phyloP scores from a whole-genome alignment of 2,113 vertebrate genomes.

The Hippocampus mohnikei region DNA sequence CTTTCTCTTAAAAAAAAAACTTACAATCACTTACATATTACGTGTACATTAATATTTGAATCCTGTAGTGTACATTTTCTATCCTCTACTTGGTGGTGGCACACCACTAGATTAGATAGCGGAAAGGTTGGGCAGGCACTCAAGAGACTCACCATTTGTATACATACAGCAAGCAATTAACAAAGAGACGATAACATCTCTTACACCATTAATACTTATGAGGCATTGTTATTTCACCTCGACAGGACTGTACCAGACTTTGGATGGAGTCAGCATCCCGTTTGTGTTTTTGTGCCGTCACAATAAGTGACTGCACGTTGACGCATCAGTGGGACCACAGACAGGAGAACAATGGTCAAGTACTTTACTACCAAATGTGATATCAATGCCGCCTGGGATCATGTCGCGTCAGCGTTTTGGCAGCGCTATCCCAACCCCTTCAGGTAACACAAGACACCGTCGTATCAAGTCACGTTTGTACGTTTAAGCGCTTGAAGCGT shows the following conservation, averaged over 20 bases:
- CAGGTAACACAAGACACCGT: conserved; percentile 57
- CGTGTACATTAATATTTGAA: no score
- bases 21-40: no score
- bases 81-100: no score
- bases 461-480: neutral
- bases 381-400: conserved; percentile 74
- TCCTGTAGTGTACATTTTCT: no score
- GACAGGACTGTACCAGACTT: conserved; percentile 35
- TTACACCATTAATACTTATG: neutral
- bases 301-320: conserved; percentile 18
- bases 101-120: no score
- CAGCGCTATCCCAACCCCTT: conserved; percentile 80
- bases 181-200: neutral
- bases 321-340: conserved; percentile 6
- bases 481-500: neutral
- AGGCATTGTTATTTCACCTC: neutral
- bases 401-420: conserved; percentile 77
- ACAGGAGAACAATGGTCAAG: conserved; percentile 69
- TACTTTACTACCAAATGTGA: conserved; percentile 70
- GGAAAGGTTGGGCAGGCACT: neutral
- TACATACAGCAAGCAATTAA: neutral
- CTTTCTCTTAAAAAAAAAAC: no score
- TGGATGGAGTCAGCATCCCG: conserved; percentile 61
- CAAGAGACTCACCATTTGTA: neutral
- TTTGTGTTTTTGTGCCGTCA: conserved; percentile 14